Percentiles rank a stretch among this genome's conserved stretches.
Evolutionary conservation across 2,888 invertebrate species (phyloP).

Genomic region (Drosophila nigricruria): DNA sequence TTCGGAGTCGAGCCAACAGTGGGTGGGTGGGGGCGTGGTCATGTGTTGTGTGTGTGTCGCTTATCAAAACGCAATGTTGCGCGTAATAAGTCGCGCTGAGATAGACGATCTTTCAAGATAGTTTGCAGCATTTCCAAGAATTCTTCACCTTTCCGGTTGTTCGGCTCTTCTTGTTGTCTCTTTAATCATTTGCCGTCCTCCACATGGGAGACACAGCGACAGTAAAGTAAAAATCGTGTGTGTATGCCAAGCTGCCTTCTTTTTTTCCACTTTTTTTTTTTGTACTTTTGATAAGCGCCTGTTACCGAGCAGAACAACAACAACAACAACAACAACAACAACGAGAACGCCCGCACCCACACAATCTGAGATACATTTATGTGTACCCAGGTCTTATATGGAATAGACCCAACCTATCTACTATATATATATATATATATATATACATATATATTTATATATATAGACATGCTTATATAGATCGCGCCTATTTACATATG

Average conservation of each 20-base stretch:
- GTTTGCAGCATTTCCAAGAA: conserved; percentile 58
- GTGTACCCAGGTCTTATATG: conserved; percentile 52
- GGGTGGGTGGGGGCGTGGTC: background rate
- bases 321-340: background rate
- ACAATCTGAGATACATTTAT: conserved; percentile 49
- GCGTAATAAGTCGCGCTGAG: conserved; percentile 33
- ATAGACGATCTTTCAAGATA: conserved; percentile 52
- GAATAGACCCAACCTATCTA: conserved; percentile 48
- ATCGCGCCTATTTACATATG: conserved; percentile 72
- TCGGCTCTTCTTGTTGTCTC: conserved; percentile 27
- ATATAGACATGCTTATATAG: conserved; percentile 55
- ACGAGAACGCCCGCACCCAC: conserved; percentile 65
- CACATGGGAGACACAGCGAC: conserved; percentile 27
- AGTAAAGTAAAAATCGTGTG: conserved; percentile 42
- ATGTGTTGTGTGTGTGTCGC: background rate
- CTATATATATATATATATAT: conserved; percentile 3
- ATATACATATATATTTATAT: conserved; percentile 43
- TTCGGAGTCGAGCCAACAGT: background rate
- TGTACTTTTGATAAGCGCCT: conserved; percentile 38
- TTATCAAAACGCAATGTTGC: conserved; percentile 40
- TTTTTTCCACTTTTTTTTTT: conserved; percentile 35
- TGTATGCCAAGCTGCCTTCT: conserved; percentile 51
- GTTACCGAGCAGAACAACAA: conserved; percentile 1
- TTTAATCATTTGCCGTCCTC: conserved; percentile 72
- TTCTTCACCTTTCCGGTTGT: conserved; percentile 58